phyloP scores from a whole-genome alignment of 2,797 vertebrate species.

The Sebastes oblongus region DNA sequence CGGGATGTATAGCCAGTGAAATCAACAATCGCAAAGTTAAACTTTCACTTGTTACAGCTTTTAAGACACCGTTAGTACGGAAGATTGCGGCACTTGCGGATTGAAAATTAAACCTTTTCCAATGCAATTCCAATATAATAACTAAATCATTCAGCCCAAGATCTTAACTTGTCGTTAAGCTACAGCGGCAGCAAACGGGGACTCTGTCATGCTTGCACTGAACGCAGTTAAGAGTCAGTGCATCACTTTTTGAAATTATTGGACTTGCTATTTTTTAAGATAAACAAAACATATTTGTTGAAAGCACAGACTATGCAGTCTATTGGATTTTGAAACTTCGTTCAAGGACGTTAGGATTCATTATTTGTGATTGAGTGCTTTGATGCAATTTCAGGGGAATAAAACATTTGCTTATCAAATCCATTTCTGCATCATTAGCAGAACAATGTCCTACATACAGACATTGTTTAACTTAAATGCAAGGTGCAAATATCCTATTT shows the following conservation, averaged over 20 bases:
- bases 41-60: neutral
- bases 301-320: neutral
- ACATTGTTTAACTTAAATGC: constrained; percentile 25
- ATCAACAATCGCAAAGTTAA: neutral
- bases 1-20: neutral
- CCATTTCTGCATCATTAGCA: constrained; percentile 55
- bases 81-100: neutral
- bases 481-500: constrained; percentile 31
- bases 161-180: neutral
- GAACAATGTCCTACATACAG: constrained; percentile 48
- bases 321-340: constrained; percentile 37
- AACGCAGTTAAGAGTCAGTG: neutral
- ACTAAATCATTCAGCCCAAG: neutral
- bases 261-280: neutral
- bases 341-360: constrained; percentile 65
- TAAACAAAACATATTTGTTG: constrained; percentile 6
- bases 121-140: neutral
- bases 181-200: neutral
- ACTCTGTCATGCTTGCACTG: neutral
- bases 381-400: constrained; percentile 73
- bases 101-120: neutral
- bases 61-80: neutral
- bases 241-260: neutral
- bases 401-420: constrained; percentile 60
- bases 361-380: constrained; percentile 73